These are phyloP conservation scores for Probosciger aterrimus DNA, from an alignment of 2,113 vertebrate species.

Conservation along the genomic window DNA sequence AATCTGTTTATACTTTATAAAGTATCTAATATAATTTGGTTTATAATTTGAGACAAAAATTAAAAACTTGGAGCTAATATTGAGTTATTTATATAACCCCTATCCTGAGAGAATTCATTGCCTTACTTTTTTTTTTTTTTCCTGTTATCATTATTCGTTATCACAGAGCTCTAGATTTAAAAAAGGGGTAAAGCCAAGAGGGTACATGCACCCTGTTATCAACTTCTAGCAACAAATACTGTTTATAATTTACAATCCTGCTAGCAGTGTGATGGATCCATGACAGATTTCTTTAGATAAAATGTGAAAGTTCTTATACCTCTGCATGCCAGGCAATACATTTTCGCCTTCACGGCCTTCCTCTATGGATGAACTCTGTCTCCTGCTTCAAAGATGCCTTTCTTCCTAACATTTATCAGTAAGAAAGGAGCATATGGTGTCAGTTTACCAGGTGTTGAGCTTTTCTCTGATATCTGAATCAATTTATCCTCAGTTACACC, in stretches of 20 bases:
- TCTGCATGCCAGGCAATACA: not conserved
- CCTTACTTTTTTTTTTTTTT: not conserved
- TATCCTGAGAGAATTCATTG: not conserved
- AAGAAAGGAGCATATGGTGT: not conserved
- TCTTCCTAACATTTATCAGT: not conserved
- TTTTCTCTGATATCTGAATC: not conserved
- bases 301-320: not conserved
- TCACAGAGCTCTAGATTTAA: not conserved
- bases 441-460: not conserved
- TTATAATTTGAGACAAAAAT: not conserved
- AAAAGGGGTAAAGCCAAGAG: not conserved
- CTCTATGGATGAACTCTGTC: not conserved
- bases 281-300: not conserved
- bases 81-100: not conserved
- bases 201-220: not conserved
- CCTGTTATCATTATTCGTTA: not conserved
- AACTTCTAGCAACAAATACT: not conserved
- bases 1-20: not conserved
- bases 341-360: not conserved
- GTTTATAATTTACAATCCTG: not conserved
- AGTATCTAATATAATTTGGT: not conserved
- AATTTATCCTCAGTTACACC: not conserved
- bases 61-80: not conserved
- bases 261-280: not conserved
- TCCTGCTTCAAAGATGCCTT: not conserved